Base-by-base conservation (phyloP, 2,113 vertebrate species). In the Cisticola juncidis region DNA sequence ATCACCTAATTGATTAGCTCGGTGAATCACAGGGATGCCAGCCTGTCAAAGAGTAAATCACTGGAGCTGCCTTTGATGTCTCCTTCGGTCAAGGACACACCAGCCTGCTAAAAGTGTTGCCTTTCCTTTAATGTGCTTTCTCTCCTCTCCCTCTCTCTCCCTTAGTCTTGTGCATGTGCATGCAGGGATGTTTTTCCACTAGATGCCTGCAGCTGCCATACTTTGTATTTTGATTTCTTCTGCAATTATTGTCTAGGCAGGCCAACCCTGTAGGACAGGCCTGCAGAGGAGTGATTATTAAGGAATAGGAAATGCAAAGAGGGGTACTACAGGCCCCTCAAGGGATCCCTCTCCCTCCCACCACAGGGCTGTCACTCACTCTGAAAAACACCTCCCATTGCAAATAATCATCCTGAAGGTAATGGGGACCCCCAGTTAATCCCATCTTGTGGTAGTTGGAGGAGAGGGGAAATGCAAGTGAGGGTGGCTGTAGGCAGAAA, bases 1-100 rank as follows among this genome's bases (percentile, higher is more conserved):
- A 84, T 95, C 81, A 86, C 80, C 70, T 96, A 95, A 97, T 95
- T 96, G 95, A 97, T 97, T 94, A 96, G 92, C 78, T 94, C 92
- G 0, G 35, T 96, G 94, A 97, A 96, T 97, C 94, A 97, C 74
- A 44, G 74, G 92, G 86, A 91, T 95, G 94, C 80, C 92, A 88
- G 80, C 47, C 82, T 91, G 94, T 96, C 92, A 86, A 94, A 78
- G 78, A 94, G 86, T 96, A 97, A 97, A 97, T 97, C 96, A 97
- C 90, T 77, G 81, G 84, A 90, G 90, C 88, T 93, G 92, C 76
- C 91, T 96, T 94, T 95, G 91, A 92, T 92, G 83, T 93, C 83
- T 96, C 83, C 86, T 95, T 95, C 0, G 64, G 94, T 81, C 96
- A 97, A 96, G 96, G 96, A 87, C 94, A 74, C 53, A 73, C 33